Evolutionary conservation across 2,797 vertebrate genomes (phyloP).

Genomic region (Microhierax caerulescens): DNA sequence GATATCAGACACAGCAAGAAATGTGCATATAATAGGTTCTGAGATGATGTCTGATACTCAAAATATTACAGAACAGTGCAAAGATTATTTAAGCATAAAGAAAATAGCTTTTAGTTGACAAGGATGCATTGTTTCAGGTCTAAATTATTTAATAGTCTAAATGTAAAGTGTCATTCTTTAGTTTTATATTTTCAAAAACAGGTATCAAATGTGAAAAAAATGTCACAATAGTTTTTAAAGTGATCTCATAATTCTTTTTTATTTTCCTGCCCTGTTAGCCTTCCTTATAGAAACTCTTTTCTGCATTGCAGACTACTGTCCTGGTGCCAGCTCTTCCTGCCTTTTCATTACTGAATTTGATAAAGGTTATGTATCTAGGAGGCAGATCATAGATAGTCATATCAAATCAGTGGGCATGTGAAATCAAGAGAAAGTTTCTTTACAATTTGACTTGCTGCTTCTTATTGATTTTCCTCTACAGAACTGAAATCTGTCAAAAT

Average conservation of each 20-base stretch:
- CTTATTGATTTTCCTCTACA: not conserved
- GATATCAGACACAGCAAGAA: not conserved
- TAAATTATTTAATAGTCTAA: not conserved
- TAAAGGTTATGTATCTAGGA: not conserved
- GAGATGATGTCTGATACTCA: not conserved
- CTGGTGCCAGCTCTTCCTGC: not conserved
- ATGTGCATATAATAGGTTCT: not conserved
- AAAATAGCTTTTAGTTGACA: not conserved
- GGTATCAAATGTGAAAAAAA: not conserved
- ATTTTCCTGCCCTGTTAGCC: not conserved
- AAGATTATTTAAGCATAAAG: not conserved
- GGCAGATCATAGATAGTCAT: not conserved
- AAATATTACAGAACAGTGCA: not conserved
- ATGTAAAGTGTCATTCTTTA: not conserved
- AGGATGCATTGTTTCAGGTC: not conserved
- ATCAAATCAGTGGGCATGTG: not conserved
- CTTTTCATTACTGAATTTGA: not conserved
- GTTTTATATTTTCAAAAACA: not conserved
- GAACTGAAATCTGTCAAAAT: not conserved
- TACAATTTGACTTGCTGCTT: not conserved
- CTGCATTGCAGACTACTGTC: not conserved
- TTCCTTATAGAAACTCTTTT: not conserved
- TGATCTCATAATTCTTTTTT: not conserved
- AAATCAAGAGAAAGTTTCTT: not conserved
- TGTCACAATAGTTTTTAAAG: not conserved